Evolutionary conservation across 2,113 vertebrate species (phyloP).

Genomic region (Balaenoptera acutorostrata): DNA sequence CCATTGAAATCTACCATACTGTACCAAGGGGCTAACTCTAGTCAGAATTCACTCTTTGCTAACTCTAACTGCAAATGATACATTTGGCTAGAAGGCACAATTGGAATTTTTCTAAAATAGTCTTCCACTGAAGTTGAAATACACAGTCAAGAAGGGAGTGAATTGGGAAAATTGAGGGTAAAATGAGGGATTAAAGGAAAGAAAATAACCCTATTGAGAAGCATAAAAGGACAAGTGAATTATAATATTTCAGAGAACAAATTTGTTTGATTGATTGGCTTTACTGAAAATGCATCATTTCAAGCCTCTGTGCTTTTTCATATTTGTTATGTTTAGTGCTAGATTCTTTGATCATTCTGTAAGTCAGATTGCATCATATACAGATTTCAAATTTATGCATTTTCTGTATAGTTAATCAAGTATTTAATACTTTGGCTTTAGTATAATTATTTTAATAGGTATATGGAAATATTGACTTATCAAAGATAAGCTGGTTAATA

Average conservation of each 20-base stretch:
- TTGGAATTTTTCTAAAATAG: neutral
- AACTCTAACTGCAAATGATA: neutral
- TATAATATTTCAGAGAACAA: neutral
- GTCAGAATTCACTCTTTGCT: neutral
- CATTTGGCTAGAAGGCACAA: neutral
- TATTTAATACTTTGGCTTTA: constrained; percentile 42
- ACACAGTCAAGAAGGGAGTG: neutral
- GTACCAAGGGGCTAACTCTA: neutral
- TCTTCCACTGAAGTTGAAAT: neutral
- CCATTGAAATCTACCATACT: neutral
- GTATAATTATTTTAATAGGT: constrained; percentile 45
- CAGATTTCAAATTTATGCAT: constrained; percentile 21
- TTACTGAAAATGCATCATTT: neutral
- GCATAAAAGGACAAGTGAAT: neutral
- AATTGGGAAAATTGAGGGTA: neutral
- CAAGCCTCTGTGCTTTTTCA: neutral
- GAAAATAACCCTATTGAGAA: neutral
- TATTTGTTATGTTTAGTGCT: neutral
- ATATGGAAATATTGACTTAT: constrained; percentile 33
- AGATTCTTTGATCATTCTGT: neutral
- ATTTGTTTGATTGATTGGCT: neutral
- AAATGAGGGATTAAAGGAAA: neutral
- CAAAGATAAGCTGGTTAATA: constrained; percentile 12
- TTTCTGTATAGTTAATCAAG: constrained; percentile 8
- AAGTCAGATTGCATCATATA: neutral